A percentile compares a stretch with the other conserved stretches of the same genome.
phyloP scores from a whole-genome alignment of 2,888 invertebrate species.

The Pandemis heparana region DNA sequence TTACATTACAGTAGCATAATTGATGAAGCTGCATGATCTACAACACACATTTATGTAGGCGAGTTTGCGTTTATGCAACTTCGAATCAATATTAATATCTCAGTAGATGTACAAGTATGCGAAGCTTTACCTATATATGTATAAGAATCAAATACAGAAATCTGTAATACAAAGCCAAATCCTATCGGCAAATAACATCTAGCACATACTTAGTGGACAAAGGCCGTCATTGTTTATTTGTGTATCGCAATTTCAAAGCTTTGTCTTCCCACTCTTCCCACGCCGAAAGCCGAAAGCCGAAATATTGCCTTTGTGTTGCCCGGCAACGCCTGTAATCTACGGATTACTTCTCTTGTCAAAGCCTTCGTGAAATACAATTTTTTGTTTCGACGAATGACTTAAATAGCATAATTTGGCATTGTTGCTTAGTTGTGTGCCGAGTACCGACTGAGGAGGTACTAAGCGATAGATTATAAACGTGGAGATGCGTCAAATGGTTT shows the following conservation, averaged over 20 bases:
- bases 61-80: no score
- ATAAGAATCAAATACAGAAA: not conserved
- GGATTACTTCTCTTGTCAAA: slow-evolving; percentile 45
- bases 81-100: no score
- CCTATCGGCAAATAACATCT: slow-evolving; percentile 17
- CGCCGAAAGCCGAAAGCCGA: slow-evolving; percentile 33
- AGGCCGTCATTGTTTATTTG: slow-evolving; percentile 48
- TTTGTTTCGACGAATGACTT: slow-evolving; percentile 28
- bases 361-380: slow-evolving; percentile 33
- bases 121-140: no score
- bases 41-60: no score
- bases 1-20: no score
- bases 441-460: not conserved
- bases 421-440: not conserved
- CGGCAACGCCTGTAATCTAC: slow-evolving; percentile 46
- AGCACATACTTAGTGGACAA: slow-evolving; percentile 27
- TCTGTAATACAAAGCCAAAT: slow-evolving; percentile 5
- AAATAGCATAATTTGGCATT: slow-evolving; percentile 6
- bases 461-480: no score
- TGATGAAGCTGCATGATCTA: no score
- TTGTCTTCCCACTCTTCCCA: slow-evolving; percentile 28
- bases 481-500: no score
- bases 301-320: slow-evolving; percentile 45
- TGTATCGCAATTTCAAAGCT: slow-evolving; percentile 38
- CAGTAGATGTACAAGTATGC: no score